Evolutionary conservation across 2,888 invertebrate genomes (phyloP).

Genomic region (Polydrusus tereticollis): DNA sequence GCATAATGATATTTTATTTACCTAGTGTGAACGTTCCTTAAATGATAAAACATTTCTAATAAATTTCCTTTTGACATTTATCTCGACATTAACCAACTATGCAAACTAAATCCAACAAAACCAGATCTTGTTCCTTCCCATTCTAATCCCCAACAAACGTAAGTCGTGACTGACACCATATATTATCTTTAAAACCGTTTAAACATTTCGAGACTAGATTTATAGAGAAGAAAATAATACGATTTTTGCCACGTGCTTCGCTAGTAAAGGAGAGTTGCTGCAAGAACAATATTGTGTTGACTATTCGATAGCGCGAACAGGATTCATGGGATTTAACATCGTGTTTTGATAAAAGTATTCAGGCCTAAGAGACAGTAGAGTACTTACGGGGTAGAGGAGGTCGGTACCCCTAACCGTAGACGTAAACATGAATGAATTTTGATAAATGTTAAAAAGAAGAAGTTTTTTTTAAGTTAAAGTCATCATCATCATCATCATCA

Average conservation of each 20-base stretch:
- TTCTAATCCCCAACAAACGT: constrained; percentile 29
- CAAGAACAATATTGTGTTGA: background rate
- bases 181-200: constrained; percentile 48
- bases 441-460: no score
- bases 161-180: constrained; percentile 47
- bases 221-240: constrained; percentile 45
- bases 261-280: constrained; percentile 22
- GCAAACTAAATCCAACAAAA: constrained; percentile 18
- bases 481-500: no score
- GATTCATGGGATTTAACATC: no score
- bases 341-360: no score
- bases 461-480: no score
- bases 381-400: no score
- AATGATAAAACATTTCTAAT: background rate
- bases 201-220: constrained; percentile 47
- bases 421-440: no score
- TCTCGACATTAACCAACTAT: background rate
- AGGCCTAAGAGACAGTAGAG: no score
- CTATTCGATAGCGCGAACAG: no score
- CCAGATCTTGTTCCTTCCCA: constrained; percentile 23
- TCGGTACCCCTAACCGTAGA: no score
- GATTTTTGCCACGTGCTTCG: constrained; percentile 47
- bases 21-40: background rate
- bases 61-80: background rate
- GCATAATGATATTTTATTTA: background rate